A percentile compares a stretch with the other conserved stretches of the same genome.
phyloP scores from a whole-genome alignment of 2,888 invertebrate genomes.

The Lasius platythorax region DNA sequence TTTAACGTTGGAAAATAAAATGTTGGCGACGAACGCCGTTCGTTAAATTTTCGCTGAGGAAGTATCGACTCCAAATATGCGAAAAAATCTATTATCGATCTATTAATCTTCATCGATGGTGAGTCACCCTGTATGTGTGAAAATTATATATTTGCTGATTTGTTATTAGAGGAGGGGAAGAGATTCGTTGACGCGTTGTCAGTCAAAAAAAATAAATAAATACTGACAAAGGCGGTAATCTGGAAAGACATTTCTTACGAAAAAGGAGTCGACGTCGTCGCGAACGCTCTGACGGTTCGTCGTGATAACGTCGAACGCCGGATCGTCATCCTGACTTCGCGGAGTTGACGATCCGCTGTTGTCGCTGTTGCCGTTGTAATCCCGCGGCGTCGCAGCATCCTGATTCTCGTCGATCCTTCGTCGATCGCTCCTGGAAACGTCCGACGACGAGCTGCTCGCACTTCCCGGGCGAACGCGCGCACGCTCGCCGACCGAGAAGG shows the following conservation, averaged over 20 bases:
- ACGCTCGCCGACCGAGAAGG: conserved; percentile 44
- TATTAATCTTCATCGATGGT: conserved; percentile 11
- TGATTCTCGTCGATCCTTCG: conserved; percentile 29
- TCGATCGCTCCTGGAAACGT: conserved; percentile 53
- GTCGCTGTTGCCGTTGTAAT: conserved; percentile 50
- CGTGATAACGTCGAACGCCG: conserved; percentile 79
- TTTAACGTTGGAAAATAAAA: conserved; percentile 40
- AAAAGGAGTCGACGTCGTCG: conserved; percentile 74
- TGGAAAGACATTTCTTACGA: conserved; percentile 63
- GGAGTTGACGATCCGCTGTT: conserved; percentile 66
- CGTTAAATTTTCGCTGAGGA: conserved; percentile 14
- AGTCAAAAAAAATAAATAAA: background rate
- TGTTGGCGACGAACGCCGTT: conserved; percentile 10
- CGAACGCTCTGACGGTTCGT: conserved; percentile 67
- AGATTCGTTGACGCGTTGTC: background rate
- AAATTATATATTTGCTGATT: conserved; percentile 18
- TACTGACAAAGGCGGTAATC: background rate
- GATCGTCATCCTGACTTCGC: conserved; percentile 67
- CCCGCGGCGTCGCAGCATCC: conserved; percentile 31
- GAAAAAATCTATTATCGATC: conserved; percentile 34
- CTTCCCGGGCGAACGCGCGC: conserved; percentile 40
- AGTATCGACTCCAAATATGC: conserved; percentile 34
- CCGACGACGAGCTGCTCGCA: conserved; percentile 67
- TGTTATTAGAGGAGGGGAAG: background rate
- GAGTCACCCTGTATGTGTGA: conserved; percentile 25